A percentile compares a stretch with the other conserved stretches of the same genome.
Evolutionary conservation across 1,140 invertebrate genomes (phyloP).

Genomic region (Anoplolepis gracilipes): DNA sequence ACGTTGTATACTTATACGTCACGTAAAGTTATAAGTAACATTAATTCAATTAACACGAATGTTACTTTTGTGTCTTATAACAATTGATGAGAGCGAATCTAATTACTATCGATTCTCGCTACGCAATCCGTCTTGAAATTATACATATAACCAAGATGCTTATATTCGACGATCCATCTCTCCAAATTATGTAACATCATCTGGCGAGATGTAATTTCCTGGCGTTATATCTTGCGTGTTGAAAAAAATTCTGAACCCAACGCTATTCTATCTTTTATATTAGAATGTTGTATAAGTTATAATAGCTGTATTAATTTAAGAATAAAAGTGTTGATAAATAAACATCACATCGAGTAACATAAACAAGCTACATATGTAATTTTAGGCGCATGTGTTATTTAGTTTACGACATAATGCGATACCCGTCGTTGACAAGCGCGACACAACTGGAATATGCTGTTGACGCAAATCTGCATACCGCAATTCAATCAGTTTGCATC

Average conservation of each 20-base stretch:
- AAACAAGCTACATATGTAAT: constrained; percentile 6
- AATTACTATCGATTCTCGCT: constrained; percentile 68
- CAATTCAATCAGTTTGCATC: constrained; percentile 57
- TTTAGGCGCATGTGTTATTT: constrained; percentile 15
- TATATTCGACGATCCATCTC: constrained; percentile 61
- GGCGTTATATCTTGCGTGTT: not conserved
- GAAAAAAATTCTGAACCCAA: not conserved
- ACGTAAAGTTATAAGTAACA: not conserved
- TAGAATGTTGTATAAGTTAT: not conserved
- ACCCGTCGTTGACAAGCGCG: not conserved
- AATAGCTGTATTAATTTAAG: not conserved
- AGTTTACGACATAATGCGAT: not conserved
- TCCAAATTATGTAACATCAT: constrained; percentile 25
- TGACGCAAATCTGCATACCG: constrained; percentile 41
- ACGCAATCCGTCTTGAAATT: constrained; percentile 49
- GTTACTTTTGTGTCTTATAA: not conserved
- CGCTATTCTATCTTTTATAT: not conserved
- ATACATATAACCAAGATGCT: constrained; percentile 23
- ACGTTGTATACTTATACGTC: not conserved
- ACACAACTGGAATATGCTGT: constrained; percentile 32
- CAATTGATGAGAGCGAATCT: constrained; percentile 55
- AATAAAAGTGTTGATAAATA: not conserved
- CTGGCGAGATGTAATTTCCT: not conserved
- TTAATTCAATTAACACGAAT: constrained; percentile 62
- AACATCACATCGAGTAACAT: not conserved